These are phyloP conservation scores for Nasonovia ribisnigri DNA, from an alignment of 2,888 invertebrate genomes.

Conservation along the genomic window DNA sequence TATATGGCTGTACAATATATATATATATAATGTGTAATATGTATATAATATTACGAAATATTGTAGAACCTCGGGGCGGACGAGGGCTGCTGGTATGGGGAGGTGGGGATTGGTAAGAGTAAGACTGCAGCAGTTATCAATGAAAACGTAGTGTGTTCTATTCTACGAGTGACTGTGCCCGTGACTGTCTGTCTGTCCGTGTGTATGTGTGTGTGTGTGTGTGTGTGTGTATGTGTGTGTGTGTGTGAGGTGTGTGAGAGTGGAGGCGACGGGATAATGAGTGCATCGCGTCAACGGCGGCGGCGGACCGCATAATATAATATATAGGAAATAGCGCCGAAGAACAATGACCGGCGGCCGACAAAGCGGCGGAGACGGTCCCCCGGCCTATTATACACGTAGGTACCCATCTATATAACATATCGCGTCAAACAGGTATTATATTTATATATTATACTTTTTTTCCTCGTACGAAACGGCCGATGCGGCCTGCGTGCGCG, in stretches of 20 bases:
- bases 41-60: not conserved
- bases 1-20: not conserved
- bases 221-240: not conserved
- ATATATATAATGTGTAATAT: not conserved
- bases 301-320: not conserved
- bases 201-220: not conserved
- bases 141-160: not conserved
- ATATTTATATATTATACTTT: not conserved
- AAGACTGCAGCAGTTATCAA: slow-evolving; percentile 19
- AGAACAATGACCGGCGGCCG: slow-evolving; percentile 63
- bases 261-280: slow-evolving; percentile 36
- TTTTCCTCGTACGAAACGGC: not conserved
- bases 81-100: too few species aligned
- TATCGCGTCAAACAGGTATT: slow-evolving; percentile 45
- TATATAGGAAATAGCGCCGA: slow-evolving; percentile 40
- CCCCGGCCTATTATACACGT: not conserved
- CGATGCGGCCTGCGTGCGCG: too few species aligned
- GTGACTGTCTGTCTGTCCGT: too few species aligned
- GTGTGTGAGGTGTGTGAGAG: not conserved
- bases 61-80: not conserved
- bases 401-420: not conserved
- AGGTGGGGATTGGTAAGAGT: not conserved
- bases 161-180: too few species aligned
- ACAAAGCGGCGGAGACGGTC: slow-evolving; percentile 52
- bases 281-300: slow-evolving; percentile 38